These are phyloP conservation scores for Chloroclystis v-ata DNA, from an alignment of 2,888 invertebrate genomes.

Conservation along the genomic window DNA sequence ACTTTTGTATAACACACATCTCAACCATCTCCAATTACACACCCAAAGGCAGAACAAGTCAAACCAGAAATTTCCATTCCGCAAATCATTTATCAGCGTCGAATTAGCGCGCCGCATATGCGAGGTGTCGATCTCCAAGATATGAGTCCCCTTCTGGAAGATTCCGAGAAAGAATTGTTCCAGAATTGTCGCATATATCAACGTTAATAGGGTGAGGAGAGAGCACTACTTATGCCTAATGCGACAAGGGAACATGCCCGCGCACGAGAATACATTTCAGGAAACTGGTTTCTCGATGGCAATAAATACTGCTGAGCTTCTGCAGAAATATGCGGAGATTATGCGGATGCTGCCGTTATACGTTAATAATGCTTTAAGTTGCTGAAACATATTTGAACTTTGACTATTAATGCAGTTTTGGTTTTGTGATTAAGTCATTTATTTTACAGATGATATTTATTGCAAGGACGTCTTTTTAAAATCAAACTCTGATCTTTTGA, in stretches of 20 bases:
- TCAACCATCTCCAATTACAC: constrained; percentile 8
- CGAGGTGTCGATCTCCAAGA: constrained; percentile 56
- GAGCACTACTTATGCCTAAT: constrained; percentile 78
- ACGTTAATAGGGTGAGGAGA: constrained; percentile 76
- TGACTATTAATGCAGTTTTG: background rate
- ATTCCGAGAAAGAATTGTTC: constrained; percentile 74
- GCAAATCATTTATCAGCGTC: constrained; percentile 64
- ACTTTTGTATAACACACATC: no score
- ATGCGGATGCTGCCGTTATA: constrained; percentile 24
- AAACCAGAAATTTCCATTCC: constrained; percentile 50
- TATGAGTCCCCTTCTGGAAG: constrained; percentile 64
- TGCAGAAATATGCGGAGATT: constrained; percentile 44
- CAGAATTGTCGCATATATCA: constrained; percentile 77
- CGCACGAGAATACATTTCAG: constrained; percentile 64
- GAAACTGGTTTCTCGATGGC: constrained; percentile 65
- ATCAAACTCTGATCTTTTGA: no score
- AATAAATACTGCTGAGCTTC: constrained; percentile 57
- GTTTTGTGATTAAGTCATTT: background rate
- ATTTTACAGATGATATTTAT: no score
- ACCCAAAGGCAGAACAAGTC: constrained; percentile 29
- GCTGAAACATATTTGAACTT: constrained; percentile 6
- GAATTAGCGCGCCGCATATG: constrained; percentile 66
- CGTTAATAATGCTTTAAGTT: constrained; percentile 14
- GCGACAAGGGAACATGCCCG: constrained; percentile 75
- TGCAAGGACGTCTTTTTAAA: no score